phyloP scores from a whole-genome alignment of 2,113 vertebrate species.

The Sander lucioperca region DNA sequence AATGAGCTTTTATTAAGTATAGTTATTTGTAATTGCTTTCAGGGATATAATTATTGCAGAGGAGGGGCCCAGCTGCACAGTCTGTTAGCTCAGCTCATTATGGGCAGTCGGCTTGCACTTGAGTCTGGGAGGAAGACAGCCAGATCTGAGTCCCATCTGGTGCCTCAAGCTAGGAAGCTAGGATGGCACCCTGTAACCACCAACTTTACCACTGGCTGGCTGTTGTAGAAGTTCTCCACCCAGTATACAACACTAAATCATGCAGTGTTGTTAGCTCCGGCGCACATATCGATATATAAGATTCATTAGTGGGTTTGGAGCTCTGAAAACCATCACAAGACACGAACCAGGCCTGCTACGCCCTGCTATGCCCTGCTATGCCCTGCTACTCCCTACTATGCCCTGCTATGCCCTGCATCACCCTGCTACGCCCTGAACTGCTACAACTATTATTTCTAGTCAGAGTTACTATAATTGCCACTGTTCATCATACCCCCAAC shows the following conservation, averaged over 20 bases:
- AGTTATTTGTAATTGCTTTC: conserved; percentile 58
- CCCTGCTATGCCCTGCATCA: no score
- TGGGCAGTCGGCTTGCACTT: conserved; percentile 63
- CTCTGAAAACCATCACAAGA: background rate
- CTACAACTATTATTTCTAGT: no score
- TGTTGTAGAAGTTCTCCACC: conserved; percentile 28
- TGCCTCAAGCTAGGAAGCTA: conserved; percentile 47
- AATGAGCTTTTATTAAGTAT: conserved; percentile 51
- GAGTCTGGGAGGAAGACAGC: conserved; percentile 59
- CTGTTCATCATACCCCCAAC: no score
- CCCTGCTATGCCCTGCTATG: no score
- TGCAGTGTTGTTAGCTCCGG: background rate
- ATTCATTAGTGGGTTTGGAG: conserved; percentile 8
- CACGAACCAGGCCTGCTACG: background rate
- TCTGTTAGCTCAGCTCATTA: conserved; percentile 70
- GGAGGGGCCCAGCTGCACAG: conserved; percentile 70
- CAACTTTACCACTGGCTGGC: conserved; percentile 25
- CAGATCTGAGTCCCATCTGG: conserved; percentile 69
- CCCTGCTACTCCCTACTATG: no score
- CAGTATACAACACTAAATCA: conserved; percentile 10
- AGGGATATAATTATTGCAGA: conserved; percentile 65
- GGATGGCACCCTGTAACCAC: conserved; percentile 34
- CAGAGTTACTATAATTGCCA: no score
- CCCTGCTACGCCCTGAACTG: no score
- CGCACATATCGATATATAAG: background rate